Evolutionary conservation across 53 echinoderm and acorn worm species (phyloP).

Genomic region (Apostichopus leukothele): DNA sequence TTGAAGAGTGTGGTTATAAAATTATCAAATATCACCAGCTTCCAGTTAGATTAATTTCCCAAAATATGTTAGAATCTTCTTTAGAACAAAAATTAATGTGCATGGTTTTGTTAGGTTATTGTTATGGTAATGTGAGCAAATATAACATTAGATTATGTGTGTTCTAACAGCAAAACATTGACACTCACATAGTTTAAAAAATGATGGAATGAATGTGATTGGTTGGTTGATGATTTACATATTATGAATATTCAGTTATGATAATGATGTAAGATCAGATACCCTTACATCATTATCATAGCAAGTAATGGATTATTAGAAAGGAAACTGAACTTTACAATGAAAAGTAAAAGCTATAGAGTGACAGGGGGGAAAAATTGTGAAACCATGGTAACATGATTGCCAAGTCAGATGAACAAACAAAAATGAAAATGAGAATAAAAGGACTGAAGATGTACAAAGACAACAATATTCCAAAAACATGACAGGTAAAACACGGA

Average conservation of each 20-base stretch:
- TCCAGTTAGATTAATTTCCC: no score
- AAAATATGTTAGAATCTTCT: no score
- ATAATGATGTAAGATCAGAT: not conserved
- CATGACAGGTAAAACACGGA: not conserved
- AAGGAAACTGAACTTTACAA: not conserved
- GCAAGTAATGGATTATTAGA: not conserved
- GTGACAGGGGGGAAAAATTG: no score
- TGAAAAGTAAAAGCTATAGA: no score
- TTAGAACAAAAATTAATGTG: no score
- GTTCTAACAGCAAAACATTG: no score
- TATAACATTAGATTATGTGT: not conserved
- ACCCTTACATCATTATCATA: slow-evolving; percentile 14
- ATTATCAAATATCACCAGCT: not conserved
- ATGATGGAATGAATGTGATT: not conserved
- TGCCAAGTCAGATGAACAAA: no score
- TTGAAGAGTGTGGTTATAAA: not conserved
- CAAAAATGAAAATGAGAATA: no score
- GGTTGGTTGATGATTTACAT: not conserved
- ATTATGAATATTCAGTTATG: not conserved
- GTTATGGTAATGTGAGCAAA: not conserved
- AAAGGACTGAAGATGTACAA: not conserved
- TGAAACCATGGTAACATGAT: no score
- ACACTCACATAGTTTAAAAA: no score
- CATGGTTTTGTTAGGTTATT: not conserved
- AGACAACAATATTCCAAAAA: not conserved